Percentiles rank a stretch among this genome's conserved stretches.
These are phyloP conservation scores for Gallirallus australis DNA, from an alignment of 2,797 vertebrate species.

Conservation along the genomic window DNA sequence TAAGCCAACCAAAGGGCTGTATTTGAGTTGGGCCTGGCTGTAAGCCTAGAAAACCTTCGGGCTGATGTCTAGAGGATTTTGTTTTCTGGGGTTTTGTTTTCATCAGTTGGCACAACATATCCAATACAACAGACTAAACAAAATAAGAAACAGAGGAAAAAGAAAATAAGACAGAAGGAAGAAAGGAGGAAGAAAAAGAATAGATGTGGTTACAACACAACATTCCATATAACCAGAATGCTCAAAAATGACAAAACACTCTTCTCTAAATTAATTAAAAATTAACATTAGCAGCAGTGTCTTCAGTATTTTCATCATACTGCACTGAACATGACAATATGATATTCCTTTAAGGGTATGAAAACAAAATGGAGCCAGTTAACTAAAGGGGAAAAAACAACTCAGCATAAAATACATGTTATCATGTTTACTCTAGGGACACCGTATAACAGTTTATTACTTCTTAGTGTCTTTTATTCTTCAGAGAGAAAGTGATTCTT, in stretches of 20 bases:
- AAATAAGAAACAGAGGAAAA: neutral
- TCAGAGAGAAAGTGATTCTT: slow-evolving; percentile 40
- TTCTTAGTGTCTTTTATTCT: slow-evolving; percentile 41
- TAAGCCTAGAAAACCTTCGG: slow-evolving; percentile 34
- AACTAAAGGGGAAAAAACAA: slow-evolving; percentile 20
- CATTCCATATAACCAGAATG: neutral
- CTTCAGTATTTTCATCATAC: neutral
- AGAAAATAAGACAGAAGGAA: neutral
- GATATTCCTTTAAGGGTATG: neutral
- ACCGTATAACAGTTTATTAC: slow-evolving; percentile 20
- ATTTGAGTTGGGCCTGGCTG: slow-evolving; percentile 31
- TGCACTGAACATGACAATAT: neutral
- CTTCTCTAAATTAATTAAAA: neutral
- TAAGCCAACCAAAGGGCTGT: slow-evolving; percentile 31
- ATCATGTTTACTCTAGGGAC: slow-evolving; percentile 33
- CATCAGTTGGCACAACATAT: neutral
- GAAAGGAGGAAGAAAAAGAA: neutral
- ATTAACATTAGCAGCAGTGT: neutral
- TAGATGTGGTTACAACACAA: neutral
- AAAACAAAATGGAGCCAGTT: slow-evolving; percentile 19
- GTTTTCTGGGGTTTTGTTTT: slow-evolving; percentile 39
- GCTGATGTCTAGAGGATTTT: slow-evolving; percentile 43
- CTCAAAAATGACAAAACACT: neutral
- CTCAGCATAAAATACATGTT: slow-evolving; percentile 23
- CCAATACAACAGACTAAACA: neutral